phyloP scores from a whole-genome alignment of 2,113 vertebrate species.

The Silurus asotus region DNA sequence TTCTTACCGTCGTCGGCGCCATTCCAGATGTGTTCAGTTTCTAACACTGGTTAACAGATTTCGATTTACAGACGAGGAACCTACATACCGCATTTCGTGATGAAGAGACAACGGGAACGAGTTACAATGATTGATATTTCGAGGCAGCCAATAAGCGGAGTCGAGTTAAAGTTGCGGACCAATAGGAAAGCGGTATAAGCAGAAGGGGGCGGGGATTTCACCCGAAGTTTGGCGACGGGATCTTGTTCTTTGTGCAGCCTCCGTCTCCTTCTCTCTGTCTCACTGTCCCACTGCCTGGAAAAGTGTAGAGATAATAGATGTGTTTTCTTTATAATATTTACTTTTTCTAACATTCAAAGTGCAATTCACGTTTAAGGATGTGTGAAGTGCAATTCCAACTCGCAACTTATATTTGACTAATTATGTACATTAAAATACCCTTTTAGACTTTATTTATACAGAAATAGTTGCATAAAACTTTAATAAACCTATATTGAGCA shows the following conservation, averaged over 20 bases:
- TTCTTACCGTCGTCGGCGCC: constrained; percentile 55
- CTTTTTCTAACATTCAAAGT: background rate
- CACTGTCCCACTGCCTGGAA: background rate
- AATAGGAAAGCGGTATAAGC: constrained; percentile 45
- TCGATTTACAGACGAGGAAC: constrained; percentile 42
- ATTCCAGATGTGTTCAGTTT: constrained; percentile 52
- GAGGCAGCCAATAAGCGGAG: constrained; percentile 57
- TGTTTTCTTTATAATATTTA: background rate
- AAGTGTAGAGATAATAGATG: background rate
- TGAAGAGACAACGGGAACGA: constrained; percentile 51
- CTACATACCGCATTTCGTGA: constrained; percentile 51
- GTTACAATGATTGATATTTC: constrained; percentile 40
- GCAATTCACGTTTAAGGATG: background rate
- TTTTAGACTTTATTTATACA: background rate
- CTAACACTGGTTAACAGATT: constrained; percentile 46
- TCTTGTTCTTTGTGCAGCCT: constrained; percentile 49
- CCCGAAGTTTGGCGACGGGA: constrained; percentile 37
- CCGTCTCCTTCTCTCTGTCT: background rate
- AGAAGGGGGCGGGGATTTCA: constrained; percentile 49
- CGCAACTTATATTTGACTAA: too few relatives aligned
- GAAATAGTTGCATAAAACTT: background rate
- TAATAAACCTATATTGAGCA: background rate
- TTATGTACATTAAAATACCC: background rate
- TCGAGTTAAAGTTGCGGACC: constrained; percentile 24
- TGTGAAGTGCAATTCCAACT: background rate